These are phyloP conservation scores for Sander vitreus DNA, from an alignment of 2,113 vertebrate species.

Conservation along the genomic window DNA sequence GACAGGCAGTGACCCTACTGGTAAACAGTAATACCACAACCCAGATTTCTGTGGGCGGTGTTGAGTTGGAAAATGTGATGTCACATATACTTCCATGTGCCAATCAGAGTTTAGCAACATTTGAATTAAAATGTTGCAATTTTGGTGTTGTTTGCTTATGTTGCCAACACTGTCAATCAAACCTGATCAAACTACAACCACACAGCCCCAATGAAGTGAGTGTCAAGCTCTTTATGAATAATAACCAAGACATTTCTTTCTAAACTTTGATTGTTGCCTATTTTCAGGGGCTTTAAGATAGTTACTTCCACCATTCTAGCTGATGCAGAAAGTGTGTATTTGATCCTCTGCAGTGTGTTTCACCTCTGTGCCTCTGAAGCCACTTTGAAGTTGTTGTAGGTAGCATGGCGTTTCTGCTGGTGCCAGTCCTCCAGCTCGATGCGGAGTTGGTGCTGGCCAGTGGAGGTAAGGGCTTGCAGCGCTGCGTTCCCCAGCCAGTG, in stretches of 20 bases:
- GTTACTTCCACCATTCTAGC: neutral
- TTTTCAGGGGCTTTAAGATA: neutral
- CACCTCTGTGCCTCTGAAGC: conserved; percentile 84
- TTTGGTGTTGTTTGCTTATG: neutral
- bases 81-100: neutral
- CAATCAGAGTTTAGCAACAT: neutral
- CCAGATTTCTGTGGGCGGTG: neutral
- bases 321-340: conserved; percentile 2
- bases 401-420: conserved; percentile 83
- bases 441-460: conserved; percentile 81
- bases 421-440: conserved; percentile 87
- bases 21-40: neutral
- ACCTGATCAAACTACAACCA: neutral
- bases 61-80: neutral
- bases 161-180: neutral
- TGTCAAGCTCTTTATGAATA: neutral
- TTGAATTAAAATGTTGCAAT: neutral
- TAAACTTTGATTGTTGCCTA: neutral
- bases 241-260: neutral
- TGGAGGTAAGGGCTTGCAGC: conserved; percentile 78
- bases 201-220: neutral
- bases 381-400: conserved; percentile 85
- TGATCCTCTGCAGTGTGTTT: conserved; percentile 15
- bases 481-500: conserved; percentile 86
- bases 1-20: neutral